phyloP scores from a whole-genome alignment of 2,113 vertebrate genomes.

The Erinaceus europaeus region DNA sequence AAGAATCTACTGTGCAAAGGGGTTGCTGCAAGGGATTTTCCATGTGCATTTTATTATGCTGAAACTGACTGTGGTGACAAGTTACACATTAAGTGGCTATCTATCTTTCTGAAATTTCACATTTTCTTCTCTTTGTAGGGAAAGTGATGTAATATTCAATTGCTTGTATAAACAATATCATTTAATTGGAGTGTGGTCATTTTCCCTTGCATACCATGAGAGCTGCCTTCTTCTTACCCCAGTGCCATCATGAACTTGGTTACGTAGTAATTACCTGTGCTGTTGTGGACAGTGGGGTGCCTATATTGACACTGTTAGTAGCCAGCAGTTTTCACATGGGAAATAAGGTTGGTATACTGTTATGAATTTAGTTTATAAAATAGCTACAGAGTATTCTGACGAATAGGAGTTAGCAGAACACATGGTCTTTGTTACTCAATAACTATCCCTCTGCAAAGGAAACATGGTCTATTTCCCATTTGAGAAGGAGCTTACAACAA shows the following conservation, averaged over 20 bases:
- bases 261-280: slow-evolving; percentile 69
- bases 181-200: slow-evolving; percentile 61
- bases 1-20: slow-evolving; percentile 73
- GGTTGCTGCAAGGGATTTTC: slow-evolving; percentile 78
- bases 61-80: slow-evolving; percentile 81
- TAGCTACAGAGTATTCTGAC: slow-evolving; percentile 66
- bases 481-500: slow-evolving; percentile 80
- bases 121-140: slow-evolving; percentile 76
- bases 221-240: not conserved
- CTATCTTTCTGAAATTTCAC: slow-evolving; percentile 77
- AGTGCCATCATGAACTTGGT: slow-evolving; percentile 33
- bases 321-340: slow-evolving; percentile 81
- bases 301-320: slow-evolving; percentile 75
- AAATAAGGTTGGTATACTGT: slow-evolving; percentile 81
- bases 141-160: slow-evolving; percentile 75
- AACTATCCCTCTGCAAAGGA: slow-evolving; percentile 81
- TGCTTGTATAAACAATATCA: slow-evolving; percentile 77
- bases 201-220: slow-evolving; percentile 10
- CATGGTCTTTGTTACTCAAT: slow-evolving; percentile 81
- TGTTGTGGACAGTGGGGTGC: slow-evolving; percentile 60
- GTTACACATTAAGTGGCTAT: slow-evolving; percentile 80
- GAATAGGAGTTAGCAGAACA: slow-evolving; percentile 78
- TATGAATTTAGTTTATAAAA: slow-evolving; percentile 81
- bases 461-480: slow-evolving; percentile 84
- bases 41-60: slow-evolving; percentile 82